Percentiles rank a stretch among this genome's conserved stretches.
These are phyloP conservation scores for Caenorhabditis sinica DNA, from an alignment of 2,888 invertebrate genomes.

Conservation along the genomic window DNA sequence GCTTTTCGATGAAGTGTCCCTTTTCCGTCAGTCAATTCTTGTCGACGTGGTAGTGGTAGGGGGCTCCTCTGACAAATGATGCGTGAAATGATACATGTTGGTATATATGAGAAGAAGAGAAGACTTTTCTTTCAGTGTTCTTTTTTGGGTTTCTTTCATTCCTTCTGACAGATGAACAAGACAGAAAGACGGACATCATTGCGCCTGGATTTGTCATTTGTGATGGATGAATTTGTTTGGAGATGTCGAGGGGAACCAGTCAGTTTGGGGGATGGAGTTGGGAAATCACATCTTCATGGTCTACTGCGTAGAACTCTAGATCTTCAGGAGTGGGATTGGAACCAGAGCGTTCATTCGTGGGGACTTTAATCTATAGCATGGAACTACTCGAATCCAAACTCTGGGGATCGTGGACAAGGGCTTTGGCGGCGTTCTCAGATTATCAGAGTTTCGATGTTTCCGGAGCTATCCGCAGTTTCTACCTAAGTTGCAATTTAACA, in stretches of 20 bases:
- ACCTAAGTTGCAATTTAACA: too few species aligned
- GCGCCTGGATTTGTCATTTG: slow-evolving; percentile 60
- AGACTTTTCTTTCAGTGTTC: slow-evolving; percentile 28
- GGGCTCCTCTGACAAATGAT: slow-evolving; percentile 63
- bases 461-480: too few species aligned
- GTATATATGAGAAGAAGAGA: slow-evolving; percentile 6
- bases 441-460: too few species aligned
- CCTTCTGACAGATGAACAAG: slow-evolving; percentile 33
- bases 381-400: too few species aligned
- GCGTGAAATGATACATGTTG: slow-evolving; percentile 67
- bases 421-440: too few species aligned
- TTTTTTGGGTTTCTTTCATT: slow-evolving; percentile 43
- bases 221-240: slow-evolving; percentile 62
- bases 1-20: slow-evolving; percentile 56
- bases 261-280: neutral
- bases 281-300: slow-evolving; percentile 49
- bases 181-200: slow-evolving; percentile 36
- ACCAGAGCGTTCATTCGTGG: too few species aligned
- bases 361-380: too few species aligned
- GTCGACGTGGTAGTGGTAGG: slow-evolving; percentile 40
- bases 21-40: slow-evolving; percentile 45
- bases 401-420: too few species aligned
- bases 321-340: too few species aligned
- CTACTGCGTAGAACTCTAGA: slow-evolving; percentile 13
- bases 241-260: slow-evolving; percentile 7